Conservation (phyloP, 2,888 invertebrate genomes). For the Torymus tubicola region DNA sequence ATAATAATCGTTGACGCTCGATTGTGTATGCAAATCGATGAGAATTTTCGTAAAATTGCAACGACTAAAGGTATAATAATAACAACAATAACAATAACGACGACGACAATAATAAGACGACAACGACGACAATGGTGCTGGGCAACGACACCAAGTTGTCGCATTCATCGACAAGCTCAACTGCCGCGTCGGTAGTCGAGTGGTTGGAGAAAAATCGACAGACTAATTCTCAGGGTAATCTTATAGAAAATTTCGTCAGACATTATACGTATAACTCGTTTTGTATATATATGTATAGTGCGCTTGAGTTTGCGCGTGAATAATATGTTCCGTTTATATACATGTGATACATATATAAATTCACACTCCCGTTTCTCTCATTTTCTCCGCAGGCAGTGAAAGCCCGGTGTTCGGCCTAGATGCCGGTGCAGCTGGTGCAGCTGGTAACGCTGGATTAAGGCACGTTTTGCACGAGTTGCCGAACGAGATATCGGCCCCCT, state of each 20-base stretch:
- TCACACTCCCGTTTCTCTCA: slow-evolving; percentile 33
- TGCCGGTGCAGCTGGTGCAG: slow-evolving; percentile 66
- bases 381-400: slow-evolving; percentile 81
- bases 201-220: slow-evolving; percentile 67
- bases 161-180: slow-evolving; percentile 57
- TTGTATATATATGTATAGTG: too few species aligned
- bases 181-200: slow-evolving; percentile 64
- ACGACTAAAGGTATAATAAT: neutral
- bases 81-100: neutral
- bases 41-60: too few species aligned
- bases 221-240: slow-evolving; percentile 25
- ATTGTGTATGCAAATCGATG: too few species aligned
- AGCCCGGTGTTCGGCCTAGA: slow-evolving; percentile 81
- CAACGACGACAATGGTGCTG: slow-evolving; percentile 62
- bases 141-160: slow-evolving; percentile 64
- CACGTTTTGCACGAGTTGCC: slow-evolving; percentile 80
- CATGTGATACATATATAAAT: slow-evolving; percentile 39
- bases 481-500: slow-evolving; percentile 95
- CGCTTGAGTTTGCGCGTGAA: too few species aligned
- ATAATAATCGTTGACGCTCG: too few species aligned
- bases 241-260: too few species aligned
- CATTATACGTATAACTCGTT: slow-evolving; percentile 12
- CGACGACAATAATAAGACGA: neutral
- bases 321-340: neutral
- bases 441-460: slow-evolving; percentile 75